Conservation (phyloP, 2,797 vertebrate genomes). For the Carcharodon carcharias region DNA sequence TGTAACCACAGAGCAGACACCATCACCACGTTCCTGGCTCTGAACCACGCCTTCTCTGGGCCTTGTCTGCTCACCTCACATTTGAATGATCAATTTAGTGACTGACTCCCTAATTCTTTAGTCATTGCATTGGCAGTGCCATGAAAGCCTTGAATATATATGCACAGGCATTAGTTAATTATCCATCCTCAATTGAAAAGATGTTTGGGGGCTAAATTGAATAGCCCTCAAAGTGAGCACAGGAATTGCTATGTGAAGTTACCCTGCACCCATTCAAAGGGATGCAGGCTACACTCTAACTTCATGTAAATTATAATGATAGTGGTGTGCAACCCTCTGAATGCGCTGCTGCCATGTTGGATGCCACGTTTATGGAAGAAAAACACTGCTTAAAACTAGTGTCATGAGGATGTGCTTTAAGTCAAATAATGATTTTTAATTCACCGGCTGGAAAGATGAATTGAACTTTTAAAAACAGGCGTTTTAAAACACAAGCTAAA, state of each 20-base stretch:
- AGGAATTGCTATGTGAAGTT: neutral
- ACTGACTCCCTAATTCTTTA: neutral
- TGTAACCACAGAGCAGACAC: conserved; percentile 15
- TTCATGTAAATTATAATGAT: neutral
- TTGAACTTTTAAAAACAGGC: no score
- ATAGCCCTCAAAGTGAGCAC: neutral
- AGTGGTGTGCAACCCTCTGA: neutral
- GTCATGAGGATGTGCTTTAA: no score
- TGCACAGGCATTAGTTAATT: neutral
- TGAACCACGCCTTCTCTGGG: neutral
- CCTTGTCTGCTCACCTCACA: neutral
- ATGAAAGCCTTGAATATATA: neutral
- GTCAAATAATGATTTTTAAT: no score
- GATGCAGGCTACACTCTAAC: neutral
- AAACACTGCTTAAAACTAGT: neutral
- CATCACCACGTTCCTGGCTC: neutral
- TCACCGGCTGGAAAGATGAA: no score
- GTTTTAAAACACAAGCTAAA: no score
- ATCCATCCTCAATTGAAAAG: neutral
- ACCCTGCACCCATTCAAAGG: neutral
- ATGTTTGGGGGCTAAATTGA: neutral
- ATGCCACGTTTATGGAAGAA: neutral
- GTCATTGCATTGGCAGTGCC: neutral
- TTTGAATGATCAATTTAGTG: neutral
- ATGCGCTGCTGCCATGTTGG: no score